Evolutionary conservation across 2,797 vertebrate species (phyloP).

Genomic region (Crocidura indochinensis): DNA sequence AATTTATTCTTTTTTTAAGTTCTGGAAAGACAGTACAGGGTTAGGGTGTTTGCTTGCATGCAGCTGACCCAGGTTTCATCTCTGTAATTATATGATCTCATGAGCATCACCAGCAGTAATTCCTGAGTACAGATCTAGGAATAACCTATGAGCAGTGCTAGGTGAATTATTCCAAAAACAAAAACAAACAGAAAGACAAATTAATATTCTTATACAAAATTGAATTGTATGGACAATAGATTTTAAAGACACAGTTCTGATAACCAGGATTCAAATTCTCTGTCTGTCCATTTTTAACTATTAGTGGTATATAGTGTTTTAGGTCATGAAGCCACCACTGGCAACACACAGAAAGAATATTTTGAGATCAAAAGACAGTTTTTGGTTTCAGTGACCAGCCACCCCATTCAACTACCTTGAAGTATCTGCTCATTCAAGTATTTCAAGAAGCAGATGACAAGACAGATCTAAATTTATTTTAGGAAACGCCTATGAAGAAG

Average conservation of each 20-base stretch:
- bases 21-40: too few species aligned
- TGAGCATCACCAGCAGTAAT: neutral
- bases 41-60: too few species aligned
- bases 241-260: neutral
- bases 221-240: neutral
- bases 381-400: rapidly evolving
- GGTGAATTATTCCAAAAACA: too few species aligned
- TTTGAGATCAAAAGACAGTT: neutral
- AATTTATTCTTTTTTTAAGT: too few species aligned
- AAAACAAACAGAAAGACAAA: neutral
- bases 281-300: neutral
- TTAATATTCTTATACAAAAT: neutral
- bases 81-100: neutral
- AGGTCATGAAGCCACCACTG: neutral
- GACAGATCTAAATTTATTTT: neutral
- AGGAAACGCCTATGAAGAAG: neutral
- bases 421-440: neutral
- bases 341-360: neutral
- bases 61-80: neutral
- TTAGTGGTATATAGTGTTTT: neutral
- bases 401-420: neutral
- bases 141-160: neutral
- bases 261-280: neutral
- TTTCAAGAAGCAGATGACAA: neutral
- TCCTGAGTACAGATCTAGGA: neutral